Conservation (phyloP, 2,797 vertebrate species). For the Capromys pilorides region DNA sequence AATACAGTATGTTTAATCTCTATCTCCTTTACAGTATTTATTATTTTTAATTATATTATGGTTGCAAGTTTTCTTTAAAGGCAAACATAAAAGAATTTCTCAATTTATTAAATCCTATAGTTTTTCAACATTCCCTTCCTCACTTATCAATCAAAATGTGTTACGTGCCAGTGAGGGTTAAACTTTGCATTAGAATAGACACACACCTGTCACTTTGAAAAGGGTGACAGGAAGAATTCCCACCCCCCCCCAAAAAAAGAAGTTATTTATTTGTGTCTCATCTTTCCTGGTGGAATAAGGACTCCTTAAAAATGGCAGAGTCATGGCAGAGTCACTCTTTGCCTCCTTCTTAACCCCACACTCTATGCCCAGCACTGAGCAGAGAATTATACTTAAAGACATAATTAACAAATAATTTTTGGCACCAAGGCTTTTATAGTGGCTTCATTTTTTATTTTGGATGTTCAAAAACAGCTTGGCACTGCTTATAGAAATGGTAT, state of each 20-base stretch:
- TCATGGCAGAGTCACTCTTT: not conserved
- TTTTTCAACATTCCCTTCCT: not conserved
- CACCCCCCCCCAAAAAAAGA: not conserved
- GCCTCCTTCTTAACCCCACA: not conserved
- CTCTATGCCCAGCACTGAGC: not conserved
- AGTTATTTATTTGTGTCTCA: not conserved
- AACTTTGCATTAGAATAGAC: not conserved
- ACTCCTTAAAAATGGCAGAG: not conserved
- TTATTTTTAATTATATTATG: not conserved
- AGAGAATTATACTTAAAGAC: not conserved
- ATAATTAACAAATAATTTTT: conserved; percentile 16
- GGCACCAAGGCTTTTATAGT: not conserved
- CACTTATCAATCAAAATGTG: not conserved
- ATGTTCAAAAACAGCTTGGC: not conserved
- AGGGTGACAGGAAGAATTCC: not conserved
- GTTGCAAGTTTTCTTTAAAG: conserved; percentile 16
- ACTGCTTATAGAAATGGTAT: not conserved
- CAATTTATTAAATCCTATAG: not conserved
- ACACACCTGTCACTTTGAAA: not conserved
- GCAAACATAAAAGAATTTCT: conserved; percentile 38
- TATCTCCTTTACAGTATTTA: not conserved
- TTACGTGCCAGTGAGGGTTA: not conserved
- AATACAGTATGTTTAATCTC: not conserved
- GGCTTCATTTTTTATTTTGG: conserved; percentile 28
- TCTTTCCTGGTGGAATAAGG: not conserved